Conservation (phyloP, 1,140 invertebrate genomes). For the Drosophila sulfurigaster region DNA sequence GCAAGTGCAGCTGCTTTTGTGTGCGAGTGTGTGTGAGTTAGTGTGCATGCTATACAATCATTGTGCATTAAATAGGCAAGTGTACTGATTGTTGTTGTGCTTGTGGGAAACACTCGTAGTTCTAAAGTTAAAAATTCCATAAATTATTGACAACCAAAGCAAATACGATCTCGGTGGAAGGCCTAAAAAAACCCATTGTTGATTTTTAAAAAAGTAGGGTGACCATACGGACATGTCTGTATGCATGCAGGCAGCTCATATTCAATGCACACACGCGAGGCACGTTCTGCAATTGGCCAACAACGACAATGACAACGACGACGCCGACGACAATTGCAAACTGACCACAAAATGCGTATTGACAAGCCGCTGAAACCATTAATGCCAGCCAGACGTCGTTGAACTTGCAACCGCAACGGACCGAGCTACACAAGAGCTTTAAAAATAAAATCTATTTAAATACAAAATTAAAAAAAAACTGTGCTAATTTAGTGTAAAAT, state of each 20-base stretch:
- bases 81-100: too few species aligned
- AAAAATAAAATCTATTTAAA: not conserved
- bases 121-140: not conserved
- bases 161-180: not conserved
- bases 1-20: not conserved
- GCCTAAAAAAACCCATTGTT: not conserved
- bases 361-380: constrained; percentile 32
- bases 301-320: not conserved
- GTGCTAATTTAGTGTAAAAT: constrained; percentile 34
- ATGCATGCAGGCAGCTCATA: constrained; percentile 22
- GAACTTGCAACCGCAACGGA: constrained; percentile 64
- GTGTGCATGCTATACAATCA: constrained; percentile 17
- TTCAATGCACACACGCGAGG: constrained; percentile 43
- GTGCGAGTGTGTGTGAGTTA: not conserved
- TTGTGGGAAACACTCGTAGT: not conserved
- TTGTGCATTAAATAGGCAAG: constrained; percentile 19
- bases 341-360: constrained; percentile 36
- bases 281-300: not conserved
- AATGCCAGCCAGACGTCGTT: constrained; percentile 65
- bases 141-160: not conserved
- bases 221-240: constrained; percentile 24
- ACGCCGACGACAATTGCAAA: constrained; percentile 9
- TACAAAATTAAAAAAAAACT: not conserved
- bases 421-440: constrained; percentile 12
- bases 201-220: constrained; percentile 16